Percentiles rank a stretch among this genome's conserved stretches.
phyloP scores from a whole-genome alignment of 2,888 invertebrate genomes.

The Carpatolechia fugitivella region DNA sequence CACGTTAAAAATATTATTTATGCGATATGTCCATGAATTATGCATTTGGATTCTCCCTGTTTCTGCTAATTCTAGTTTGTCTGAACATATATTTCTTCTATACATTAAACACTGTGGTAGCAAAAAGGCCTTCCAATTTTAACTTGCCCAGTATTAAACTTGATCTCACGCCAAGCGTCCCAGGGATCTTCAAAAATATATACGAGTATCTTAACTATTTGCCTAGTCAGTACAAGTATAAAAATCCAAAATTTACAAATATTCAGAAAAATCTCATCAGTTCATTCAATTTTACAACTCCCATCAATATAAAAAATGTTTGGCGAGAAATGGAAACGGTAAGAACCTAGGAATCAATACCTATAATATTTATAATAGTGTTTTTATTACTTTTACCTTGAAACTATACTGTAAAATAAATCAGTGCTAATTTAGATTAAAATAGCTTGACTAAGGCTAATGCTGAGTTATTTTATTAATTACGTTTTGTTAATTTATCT shows the following conservation, averaged over 20 bases:
- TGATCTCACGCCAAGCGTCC: constrained; percentile 45
- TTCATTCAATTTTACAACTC: constrained; percentile 59
- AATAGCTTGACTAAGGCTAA: too few species aligned
- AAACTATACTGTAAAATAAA: background rate
- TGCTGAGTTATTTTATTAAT: too few species aligned
- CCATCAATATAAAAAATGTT: constrained; percentile 35
- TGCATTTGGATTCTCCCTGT: constrained; percentile 67
- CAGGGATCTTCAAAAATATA: constrained; percentile 56
- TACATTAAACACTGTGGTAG: constrained; percentile 46
- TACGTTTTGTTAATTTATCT: too few species aligned
- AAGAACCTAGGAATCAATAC: constrained; percentile 27
- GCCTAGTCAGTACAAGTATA: constrained; percentile 57
- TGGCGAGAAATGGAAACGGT: constrained; percentile 57
- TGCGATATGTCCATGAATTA: constrained; percentile 73
- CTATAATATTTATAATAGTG: background rate
- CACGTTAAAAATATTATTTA: background rate
- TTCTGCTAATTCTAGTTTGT: constrained; percentile 59
- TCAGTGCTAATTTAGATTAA: too few species aligned
- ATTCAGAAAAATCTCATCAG: constrained; percentile 49
- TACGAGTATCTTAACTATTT: constrained; percentile 61
- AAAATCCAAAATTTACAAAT: constrained; percentile 49
- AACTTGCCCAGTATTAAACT: constrained; percentile 48
- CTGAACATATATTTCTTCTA: constrained; percentile 71
- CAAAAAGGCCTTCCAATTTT: constrained; percentile 40
- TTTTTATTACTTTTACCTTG: background rate